These are phyloP conservation scores for Acronicta alni DNA, from an alignment of 2,888 invertebrate genomes.

Conservation along the genomic window DNA sequence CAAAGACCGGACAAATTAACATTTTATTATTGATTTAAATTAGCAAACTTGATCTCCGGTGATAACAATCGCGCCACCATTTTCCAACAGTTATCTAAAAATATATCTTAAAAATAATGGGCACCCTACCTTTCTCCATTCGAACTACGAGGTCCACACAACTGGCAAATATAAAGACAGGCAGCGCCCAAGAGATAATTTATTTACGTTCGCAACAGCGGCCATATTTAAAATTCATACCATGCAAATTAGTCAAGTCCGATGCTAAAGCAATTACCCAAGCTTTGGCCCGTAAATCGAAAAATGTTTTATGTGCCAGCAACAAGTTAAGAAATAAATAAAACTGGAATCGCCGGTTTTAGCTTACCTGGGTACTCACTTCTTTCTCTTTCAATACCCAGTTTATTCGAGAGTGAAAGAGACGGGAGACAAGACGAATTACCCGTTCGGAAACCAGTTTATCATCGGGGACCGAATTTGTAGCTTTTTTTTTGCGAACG, in stretches of 20 bases:
- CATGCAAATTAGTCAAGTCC: slow-evolving; percentile 79
- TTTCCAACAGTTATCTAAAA: neutral
- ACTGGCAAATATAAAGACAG: slow-evolving; percentile 64
- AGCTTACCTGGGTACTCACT: slow-evolving; percentile 47
- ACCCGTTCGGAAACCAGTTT: slow-evolving; percentile 83
- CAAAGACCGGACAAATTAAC: too few relatives aligned
- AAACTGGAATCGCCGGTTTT: slow-evolving; percentile 78
- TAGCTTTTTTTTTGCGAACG: slow-evolving; percentile 78
- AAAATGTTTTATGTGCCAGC: slow-evolving; percentile 81
- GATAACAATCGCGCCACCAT: too few relatives aligned
- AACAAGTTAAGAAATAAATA: slow-evolving; percentile 88
- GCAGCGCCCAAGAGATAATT: slow-evolving; percentile 67
- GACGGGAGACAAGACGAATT: slow-evolving; percentile 74
- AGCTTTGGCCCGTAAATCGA: slow-evolving; percentile 76
- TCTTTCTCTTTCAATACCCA: slow-evolving; percentile 58
- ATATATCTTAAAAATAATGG: slow-evolving; percentile 3
- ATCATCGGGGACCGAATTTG: slow-evolving; percentile 75
- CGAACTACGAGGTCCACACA: slow-evolving; percentile 37
- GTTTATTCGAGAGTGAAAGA: slow-evolving; percentile 50
- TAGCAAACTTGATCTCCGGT: too few relatives aligned
- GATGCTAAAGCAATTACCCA: slow-evolving; percentile 75
- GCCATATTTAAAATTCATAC: slow-evolving; percentile 78
- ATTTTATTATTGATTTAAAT: too few relatives aligned
- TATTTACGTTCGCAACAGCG: slow-evolving; percentile 60
- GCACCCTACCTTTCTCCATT: slow-evolving; percentile 31